phyloP scores from a whole-genome alignment of 2,888 invertebrate genomes.

The Tenthredo mesomela region DNA sequence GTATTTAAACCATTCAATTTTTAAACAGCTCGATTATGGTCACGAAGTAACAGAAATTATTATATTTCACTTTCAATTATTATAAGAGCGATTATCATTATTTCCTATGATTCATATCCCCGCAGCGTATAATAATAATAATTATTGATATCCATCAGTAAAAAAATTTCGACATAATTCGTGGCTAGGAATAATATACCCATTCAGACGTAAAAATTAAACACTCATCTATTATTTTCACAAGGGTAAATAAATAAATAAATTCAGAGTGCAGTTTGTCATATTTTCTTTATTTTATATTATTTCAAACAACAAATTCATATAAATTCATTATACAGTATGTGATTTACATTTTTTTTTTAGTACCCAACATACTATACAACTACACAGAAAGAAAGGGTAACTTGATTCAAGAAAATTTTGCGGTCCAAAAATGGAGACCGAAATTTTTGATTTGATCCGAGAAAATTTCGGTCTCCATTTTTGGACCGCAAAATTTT shows the following conservation, averaged over 20 bases:
- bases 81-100: not conserved
- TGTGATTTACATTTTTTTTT: not conserved
- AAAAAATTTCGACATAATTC: not conserved
- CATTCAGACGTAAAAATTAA: not conserved
- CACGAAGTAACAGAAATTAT: not conserved
- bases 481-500: no score
- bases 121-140: no score
- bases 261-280: not conserved
- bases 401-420: no score
- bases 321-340: not conserved
- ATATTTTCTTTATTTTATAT: not conserved
- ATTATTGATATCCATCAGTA: no score
- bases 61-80: not conserved
- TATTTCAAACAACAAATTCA: not conserved
- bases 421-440: no score
- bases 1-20: not conserved
- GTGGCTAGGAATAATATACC: not conserved
- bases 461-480: no score
- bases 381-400: no score
- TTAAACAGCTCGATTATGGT: not conserved
- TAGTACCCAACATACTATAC: not conserved
- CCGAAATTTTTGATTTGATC: no score
- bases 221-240: not conserved
- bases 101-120: no score
- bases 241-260: not conserved